These are phyloP conservation scores for Drosophila mercatorum DNA, from an alignment of 2,888 invertebrate species.

Conservation along the genomic window DNA sequence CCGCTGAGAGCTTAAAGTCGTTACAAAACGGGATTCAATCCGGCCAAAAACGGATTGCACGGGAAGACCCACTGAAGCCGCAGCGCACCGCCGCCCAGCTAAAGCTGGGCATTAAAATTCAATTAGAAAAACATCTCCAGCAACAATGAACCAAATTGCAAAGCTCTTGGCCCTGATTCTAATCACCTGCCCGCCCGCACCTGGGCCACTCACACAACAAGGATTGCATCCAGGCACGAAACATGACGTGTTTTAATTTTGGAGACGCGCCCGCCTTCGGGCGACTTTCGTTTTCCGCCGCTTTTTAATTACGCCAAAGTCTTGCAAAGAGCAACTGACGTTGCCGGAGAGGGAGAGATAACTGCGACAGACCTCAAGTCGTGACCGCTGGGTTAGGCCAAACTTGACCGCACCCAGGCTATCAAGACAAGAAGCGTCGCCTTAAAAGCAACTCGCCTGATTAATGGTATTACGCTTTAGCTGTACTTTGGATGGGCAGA, in stretches of 20 bases:
- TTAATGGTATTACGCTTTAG: conserved; percentile 20
- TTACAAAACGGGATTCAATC: conserved; percentile 9
- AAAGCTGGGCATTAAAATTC: conserved; percentile 69
- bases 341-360: conserved; percentile 64
- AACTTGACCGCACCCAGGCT: conserved; percentile 56
- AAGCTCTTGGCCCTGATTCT: conserved; percentile 31
- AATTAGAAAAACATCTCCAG: conserved; percentile 57
- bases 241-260: conserved; percentile 60
- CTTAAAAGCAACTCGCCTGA: conserved; percentile 34
- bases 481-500: conserved; percentile 9
- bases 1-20: conserved; percentile 42
- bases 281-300: conserved; percentile 21
- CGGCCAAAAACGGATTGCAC: conserved; percentile 26
- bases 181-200: conserved; percentile 2
- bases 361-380: conserved; percentile 41
- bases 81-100: background rate
- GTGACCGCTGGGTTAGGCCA: conserved; percentile 44
- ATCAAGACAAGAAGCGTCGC: conserved; percentile 42
- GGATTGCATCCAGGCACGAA: conserved; percentile 63
- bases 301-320: conserved; percentile 73
- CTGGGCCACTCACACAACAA: conserved; percentile 2
- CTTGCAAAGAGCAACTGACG: conserved; percentile 28
- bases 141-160: conserved; percentile 28
- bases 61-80: conserved; percentile 15
- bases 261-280: conserved; percentile 9